Conservation (phyloP, 1,140 invertebrate species). For the Cherax quadricarinatus region DNA sequence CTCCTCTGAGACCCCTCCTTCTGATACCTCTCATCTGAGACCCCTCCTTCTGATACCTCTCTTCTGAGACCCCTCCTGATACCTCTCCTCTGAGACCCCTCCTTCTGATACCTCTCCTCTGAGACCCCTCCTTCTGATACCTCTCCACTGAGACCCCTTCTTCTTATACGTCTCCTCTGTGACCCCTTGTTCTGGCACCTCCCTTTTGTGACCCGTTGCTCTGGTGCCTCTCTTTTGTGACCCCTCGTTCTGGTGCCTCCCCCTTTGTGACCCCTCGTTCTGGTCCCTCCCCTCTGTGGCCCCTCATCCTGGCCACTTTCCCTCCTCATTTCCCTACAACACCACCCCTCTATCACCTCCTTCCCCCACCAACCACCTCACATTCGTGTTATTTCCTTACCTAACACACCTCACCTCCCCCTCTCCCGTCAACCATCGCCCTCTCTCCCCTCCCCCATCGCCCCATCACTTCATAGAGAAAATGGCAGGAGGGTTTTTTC, state of each 20-base stretch:
- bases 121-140: no score
- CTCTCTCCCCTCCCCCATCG: neutral
- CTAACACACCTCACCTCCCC: no score
- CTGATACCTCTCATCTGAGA: no score
- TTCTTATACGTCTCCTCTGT: no score
- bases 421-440: neutral
- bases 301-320: neutral
- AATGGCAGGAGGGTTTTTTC: neutral
- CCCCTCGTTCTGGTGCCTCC: neutral
- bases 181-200: no score
- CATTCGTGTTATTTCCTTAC: neutral
- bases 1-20: no score
- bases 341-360: neutral
- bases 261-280: neutral
- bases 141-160: no score
- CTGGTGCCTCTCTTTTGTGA: neutral
- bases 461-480: neutral
- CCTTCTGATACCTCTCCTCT: no score
- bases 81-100: no score
- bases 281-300: no score
- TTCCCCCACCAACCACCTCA: neutral
- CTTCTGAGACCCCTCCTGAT: no score
- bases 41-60: no score
- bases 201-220: neutral
- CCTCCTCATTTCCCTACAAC: neutral